These are phyloP conservation scores for Microlaimidae sp. DNA, from an alignment of 2,888 invertebrate genomes.

Conservation along the genomic window DNA sequence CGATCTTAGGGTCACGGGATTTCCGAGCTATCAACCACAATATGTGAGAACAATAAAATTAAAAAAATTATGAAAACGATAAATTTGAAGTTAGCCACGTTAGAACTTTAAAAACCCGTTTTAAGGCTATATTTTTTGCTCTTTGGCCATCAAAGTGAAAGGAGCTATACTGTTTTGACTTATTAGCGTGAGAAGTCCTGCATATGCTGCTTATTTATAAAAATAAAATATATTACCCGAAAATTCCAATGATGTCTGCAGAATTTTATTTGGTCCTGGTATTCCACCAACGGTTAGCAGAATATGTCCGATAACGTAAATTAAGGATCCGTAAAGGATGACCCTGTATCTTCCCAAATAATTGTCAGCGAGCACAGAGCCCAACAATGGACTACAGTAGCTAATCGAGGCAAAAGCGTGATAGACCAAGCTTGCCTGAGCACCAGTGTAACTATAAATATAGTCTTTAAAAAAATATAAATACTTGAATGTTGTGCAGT, in stretches of 20 bases:
- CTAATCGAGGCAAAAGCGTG: slow-evolving; percentile 76
- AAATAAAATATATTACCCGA: too few species aligned
- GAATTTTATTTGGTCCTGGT: slow-evolving; percentile 36
- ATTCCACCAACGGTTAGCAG: slow-evolving; percentile 40
- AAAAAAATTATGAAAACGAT: too few species aligned
- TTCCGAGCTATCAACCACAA: too few species aligned
- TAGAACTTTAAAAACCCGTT: too few species aligned
- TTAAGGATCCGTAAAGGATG: slow-evolving; percentile 51
- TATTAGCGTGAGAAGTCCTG: too few species aligned
- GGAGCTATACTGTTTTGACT: too few species aligned
- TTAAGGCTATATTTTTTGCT: too few species aligned
- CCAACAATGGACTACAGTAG: slow-evolving; percentile 71
- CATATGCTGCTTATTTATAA: too few species aligned
- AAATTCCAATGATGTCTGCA: slow-evolving; percentile 17
- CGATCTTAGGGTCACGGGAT: too few species aligned
- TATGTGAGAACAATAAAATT: too few species aligned
- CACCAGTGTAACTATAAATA: slow-evolving; percentile 41
- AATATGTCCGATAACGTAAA: slow-evolving; percentile 39
- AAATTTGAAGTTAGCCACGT: too few species aligned
- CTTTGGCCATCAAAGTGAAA: too few species aligned
- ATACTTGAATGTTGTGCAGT: not conserved
- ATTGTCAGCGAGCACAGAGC: slow-evolving; percentile 84
- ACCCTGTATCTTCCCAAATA: slow-evolving; percentile 49
- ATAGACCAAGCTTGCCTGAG: slow-evolving; percentile 66
- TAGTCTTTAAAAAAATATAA: not conserved